Percentiles rank a stretch among this genome's conserved stretches.
Evolutionary conservation across 2,113 vertebrate genomes (phyloP).

Genomic region (Calidris pugnax): DNA sequence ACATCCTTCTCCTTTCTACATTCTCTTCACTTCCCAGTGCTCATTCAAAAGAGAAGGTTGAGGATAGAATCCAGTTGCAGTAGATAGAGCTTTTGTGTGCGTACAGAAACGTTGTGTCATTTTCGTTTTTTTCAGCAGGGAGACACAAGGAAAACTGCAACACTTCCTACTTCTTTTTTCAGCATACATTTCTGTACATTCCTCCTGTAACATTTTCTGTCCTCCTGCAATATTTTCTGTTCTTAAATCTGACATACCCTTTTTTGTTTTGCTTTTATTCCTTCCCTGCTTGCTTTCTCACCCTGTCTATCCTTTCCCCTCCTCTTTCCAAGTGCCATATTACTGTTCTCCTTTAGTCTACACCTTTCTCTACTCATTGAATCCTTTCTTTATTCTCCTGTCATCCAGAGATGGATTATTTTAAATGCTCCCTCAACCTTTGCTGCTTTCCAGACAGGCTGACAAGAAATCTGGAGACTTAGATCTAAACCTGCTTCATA

Average conservation of each 20-base stretch:
- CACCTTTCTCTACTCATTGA: conserved; percentile 3
- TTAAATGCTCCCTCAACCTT: conserved; percentile 53
- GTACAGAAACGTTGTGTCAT: background rate
- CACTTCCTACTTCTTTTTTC: background rate
- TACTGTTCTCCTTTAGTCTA: background rate
- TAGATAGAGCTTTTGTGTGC: background rate
- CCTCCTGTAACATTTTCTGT: background rate
- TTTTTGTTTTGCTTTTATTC: background rate
- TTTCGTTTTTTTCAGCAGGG: background rate
- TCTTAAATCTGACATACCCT: background rate
- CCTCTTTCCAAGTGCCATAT: background rate
- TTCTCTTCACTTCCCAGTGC: background rate
- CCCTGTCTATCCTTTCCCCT: background rate
- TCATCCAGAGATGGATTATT: conserved; percentile 50
- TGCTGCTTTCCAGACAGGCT: conserved; percentile 34
- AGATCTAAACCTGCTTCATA: conserved; percentile 39
- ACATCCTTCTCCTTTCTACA: background rate
- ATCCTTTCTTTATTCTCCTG: conserved; percentile 36
- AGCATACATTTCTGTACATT: background rate
- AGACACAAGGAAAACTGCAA: background rate
- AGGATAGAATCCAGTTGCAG: background rate
- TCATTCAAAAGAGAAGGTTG: background rate
- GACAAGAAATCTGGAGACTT: conserved; percentile 36
- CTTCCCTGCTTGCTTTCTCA: background rate
- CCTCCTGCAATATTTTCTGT: background rate